Percentiles rank a stretch among this genome's conserved stretches.
These are phyloP conservation scores for Amphimedon queenslandica DNA, from an alignment of 37 sponge, comb jelly and placozoan species.

Conservation along the genomic window DNA sequence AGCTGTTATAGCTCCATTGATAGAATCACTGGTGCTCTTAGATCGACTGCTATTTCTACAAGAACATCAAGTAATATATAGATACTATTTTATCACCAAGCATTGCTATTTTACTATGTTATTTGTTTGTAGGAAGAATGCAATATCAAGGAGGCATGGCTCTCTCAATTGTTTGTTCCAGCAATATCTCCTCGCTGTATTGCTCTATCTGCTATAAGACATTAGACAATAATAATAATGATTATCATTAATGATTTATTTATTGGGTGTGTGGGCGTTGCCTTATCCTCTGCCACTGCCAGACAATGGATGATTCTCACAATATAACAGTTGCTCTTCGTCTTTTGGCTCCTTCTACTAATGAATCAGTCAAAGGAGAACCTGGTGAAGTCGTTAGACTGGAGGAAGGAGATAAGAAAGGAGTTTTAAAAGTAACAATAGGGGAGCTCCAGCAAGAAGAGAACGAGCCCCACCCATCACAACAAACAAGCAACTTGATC, in stretches of 20 bases:
- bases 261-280: too few relatives aligned
- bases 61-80: slow-evolving; percentile 21
- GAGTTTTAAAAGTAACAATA: too few relatives aligned
- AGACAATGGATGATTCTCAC: too few relatives aligned
- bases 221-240: too few relatives aligned
- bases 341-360: too few relatives aligned
- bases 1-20: slow-evolving; percentile 43
- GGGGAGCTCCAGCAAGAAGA: too few relatives aligned
- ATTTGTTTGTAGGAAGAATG: neutral
- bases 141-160: neutral
- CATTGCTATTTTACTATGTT: neutral
- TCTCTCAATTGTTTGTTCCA: slow-evolving; percentile 26
- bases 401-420: too few relatives aligned
- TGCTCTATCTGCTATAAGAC: slow-evolving; percentile 12
- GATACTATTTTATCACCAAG: neutral
- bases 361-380: too few relatives aligned
- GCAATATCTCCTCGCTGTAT: slow-evolving; percentile 34
- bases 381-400: too few relatives aligned
- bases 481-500: neutral
- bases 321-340: too few relatives aligned
- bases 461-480: neutral
- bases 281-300: too few relatives aligned
- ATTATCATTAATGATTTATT: too few relatives aligned
- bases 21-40: slow-evolving; percentile 48
- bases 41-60: slow-evolving; percentile 46